These are phyloP conservation scores for Philhelius pedissequus DNA, from an alignment of 2,888 invertebrate species.

Conservation along the genomic window DNA sequence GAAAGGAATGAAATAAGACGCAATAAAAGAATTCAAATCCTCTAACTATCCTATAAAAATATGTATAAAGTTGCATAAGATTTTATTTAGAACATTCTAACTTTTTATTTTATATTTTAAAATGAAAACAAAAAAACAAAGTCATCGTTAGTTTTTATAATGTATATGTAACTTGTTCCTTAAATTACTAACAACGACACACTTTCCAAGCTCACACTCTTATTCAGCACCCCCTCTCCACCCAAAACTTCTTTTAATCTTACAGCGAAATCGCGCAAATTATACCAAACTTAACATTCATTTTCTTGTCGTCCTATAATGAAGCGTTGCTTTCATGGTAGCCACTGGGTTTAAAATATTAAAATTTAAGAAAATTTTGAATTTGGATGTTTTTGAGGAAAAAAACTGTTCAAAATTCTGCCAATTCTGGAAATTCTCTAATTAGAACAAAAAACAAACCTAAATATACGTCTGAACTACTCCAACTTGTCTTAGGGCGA, in stretches of 20 bases:
- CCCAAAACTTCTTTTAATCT: not conserved
- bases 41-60: constrained; percentile 39
- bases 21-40: constrained; percentile 13
- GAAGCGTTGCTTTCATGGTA: not conserved
- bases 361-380: too few species aligned
- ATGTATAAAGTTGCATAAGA: too few species aligned
- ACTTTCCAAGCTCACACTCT: not conserved
- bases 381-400: too few species aligned
- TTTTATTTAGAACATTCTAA: not conserved
- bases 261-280: not conserved
- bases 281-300: constrained; percentile 17
- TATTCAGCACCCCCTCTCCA: not conserved
- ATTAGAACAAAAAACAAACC: too few species aligned
- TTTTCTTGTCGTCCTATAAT: constrained; percentile 33
- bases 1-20: not conserved
- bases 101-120: not conserved
- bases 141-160: constrained; percentile 38
- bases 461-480: too few species aligned
- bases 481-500: too few species aligned
- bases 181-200: constrained; percentile 19
- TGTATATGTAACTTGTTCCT: constrained; percentile 27
- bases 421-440: too few species aligned
- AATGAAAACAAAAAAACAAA: not conserved
- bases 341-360: not conserved
- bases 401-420: too few species aligned